These are phyloP conservation scores for Campylomormyrus numenius DNA, from an alignment of 2,113 vertebrate species.

Conservation along the genomic window DNA sequence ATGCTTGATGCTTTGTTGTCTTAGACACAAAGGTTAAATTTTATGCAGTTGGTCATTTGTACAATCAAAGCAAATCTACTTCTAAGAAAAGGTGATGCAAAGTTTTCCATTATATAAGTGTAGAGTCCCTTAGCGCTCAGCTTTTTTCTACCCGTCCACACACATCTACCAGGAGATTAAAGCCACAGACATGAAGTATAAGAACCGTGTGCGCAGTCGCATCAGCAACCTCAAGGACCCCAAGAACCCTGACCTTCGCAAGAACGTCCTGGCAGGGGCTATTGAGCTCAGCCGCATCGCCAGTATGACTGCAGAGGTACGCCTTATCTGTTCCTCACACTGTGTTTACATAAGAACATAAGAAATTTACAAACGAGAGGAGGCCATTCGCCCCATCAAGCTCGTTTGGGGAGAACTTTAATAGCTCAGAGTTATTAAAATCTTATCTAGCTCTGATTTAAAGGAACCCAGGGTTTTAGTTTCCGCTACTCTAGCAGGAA, in stretches of 20 bases:
- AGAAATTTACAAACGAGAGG: too few relatives aligned
- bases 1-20: not conserved
- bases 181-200: slow-evolving; percentile 93
- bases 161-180: slow-evolving; percentile 92
- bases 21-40: not conserved
- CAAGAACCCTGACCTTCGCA: slow-evolving; percentile 82
- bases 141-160: slow-evolving; percentile 39
- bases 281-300: slow-evolving; percentile 75
- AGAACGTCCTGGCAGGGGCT: slow-evolving; percentile 77
- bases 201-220: slow-evolving; percentile 88
- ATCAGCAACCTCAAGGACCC: slow-evolving; percentile 98
- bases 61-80: not conserved
- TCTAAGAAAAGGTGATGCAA: not conserved
- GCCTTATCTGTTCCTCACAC: not conserved
- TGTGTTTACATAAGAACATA: too few relatives aligned
- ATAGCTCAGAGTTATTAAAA: too few relatives aligned
- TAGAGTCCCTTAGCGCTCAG: slow-evolving; percentile 47
- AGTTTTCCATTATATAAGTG: not conserved
- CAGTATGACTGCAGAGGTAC: slow-evolving; percentile 87
- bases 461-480: too few relatives aligned
- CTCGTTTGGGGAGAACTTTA: too few relatives aligned
- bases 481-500: too few relatives aligned
- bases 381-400: too few relatives aligned
- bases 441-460: too few relatives aligned
- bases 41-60: not conserved